phyloP scores from a whole-genome alignment of 2,888 invertebrate genomes.

The Exocentrus adspersus region DNA sequence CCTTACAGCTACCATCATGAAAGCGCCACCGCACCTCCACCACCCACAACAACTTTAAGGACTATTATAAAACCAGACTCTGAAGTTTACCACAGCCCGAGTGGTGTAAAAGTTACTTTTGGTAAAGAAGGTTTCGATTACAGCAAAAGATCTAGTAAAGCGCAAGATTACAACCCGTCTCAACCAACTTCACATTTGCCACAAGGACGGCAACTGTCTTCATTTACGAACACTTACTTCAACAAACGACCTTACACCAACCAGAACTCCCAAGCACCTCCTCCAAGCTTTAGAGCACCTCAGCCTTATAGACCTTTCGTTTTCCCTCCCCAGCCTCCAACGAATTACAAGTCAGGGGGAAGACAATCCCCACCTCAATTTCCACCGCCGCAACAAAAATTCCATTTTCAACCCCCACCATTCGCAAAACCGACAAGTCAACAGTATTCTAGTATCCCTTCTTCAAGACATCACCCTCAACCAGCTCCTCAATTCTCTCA shows the following conservation, averaged over 20 bases:
- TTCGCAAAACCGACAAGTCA: constrained; percentile 33
- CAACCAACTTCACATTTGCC: constrained; percentile 35
- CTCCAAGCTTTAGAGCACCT: constrained; percentile 58
- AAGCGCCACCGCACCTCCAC: constrained; percentile 63
- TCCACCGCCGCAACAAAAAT: constrained; percentile 53
- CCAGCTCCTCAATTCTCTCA: constrained; percentile 42
- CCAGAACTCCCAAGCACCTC: constrained; percentile 36
- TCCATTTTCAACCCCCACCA: constrained; percentile 35
- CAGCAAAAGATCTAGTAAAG: constrained; percentile 62
- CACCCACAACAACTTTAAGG: constrained; percentile 80
- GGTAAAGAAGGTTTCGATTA: constrained; percentile 72
- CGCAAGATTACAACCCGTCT: constrained; percentile 61
- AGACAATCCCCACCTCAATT: constrained; percentile 49
- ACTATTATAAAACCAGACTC: constrained; percentile 89
- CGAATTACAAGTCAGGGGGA: constrained; percentile 35
- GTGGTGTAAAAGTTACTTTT: constrained; percentile 85
- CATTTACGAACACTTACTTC: constrained; percentile 50
- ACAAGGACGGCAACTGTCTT: constrained; percentile 54
- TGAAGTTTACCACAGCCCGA: constrained; percentile 82
- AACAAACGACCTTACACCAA: constrained; percentile 45
- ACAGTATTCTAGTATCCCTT: constrained; percentile 13
- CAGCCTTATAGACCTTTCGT: constrained; percentile 68
- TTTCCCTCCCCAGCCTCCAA: constrained; percentile 36
- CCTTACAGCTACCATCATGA: constrained; percentile 56
- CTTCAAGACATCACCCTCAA: constrained; percentile 26